A percentile compares a stretch with the other conserved stretches of the same genome.
phyloP scores from a whole-genome alignment of 2,888 invertebrate species.

The Philopedon plagiatum region DNA sequence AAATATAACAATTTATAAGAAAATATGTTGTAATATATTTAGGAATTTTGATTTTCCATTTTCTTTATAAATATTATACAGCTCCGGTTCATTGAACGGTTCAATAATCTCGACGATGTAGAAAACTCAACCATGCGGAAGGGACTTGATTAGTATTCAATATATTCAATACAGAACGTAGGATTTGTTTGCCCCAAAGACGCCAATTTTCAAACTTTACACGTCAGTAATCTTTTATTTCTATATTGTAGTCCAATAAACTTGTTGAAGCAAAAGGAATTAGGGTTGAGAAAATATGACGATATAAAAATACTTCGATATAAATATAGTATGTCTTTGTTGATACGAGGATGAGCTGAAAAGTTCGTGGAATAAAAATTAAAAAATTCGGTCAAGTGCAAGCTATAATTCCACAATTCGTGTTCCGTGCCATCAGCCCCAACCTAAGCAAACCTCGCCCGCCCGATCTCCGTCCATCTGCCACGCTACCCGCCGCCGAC shows the following conservation, averaged over 20 bases:
- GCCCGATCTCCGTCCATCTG: too few relatives aligned
- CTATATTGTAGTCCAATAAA: neutral
- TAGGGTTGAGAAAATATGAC: too few relatives aligned
- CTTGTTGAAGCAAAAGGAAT: constrained; percentile 12
- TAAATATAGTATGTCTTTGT: too few relatives aligned
- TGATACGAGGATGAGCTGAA: too few relatives aligned
- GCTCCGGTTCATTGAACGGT: constrained; percentile 3
- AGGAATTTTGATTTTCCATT: neutral
- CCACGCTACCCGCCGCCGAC: too few relatives aligned
- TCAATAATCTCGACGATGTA: constrained; percentile 9
- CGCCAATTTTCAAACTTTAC: constrained; percentile 17
- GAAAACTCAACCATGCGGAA: constrained; percentile 7
- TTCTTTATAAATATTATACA: constrained; percentile 6
- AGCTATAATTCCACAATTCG: too few relatives aligned
- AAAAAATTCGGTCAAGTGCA: too few relatives aligned
- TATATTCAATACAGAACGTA: constrained; percentile 20
- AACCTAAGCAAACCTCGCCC: too few relatives aligned
- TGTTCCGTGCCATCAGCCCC: too few relatives aligned
- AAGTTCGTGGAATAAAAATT: too few relatives aligned
- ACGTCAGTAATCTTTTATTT: constrained; percentile 19
- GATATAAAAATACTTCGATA: too few relatives aligned
- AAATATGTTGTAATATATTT: neutral
- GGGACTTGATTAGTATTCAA: constrained; percentile 24
- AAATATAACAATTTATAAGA: neutral
- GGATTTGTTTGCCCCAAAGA: constrained; percentile 23